Conservation (phyloP, 2,113 vertebrate species). For the Dicrurus megarhynchus region DNA sequence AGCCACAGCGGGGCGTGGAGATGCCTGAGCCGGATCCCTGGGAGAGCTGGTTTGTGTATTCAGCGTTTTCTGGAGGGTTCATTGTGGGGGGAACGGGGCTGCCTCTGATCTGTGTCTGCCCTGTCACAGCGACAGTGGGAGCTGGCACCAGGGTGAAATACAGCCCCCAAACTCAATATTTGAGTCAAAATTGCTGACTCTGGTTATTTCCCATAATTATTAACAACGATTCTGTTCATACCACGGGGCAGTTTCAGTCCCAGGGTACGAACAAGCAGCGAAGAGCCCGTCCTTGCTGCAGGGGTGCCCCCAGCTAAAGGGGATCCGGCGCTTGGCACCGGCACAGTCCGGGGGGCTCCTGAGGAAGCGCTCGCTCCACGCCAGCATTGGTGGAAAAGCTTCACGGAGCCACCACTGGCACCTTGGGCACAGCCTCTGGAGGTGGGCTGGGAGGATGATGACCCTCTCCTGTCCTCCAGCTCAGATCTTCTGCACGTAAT, state of each 20-base stretch:
- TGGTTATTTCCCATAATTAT: not conserved
- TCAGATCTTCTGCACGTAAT: conserved; percentile 97
- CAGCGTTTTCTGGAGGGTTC: not conserved
- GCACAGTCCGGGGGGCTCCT: fast-evolving
- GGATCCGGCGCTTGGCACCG: fast-evolving
- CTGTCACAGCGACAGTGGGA: fast-evolving
- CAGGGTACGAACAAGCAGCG: not conserved
- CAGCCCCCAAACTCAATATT: not conserved
- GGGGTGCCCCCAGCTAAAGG: not conserved
- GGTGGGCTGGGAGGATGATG: not conserved
- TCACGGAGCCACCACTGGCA: fast-evolving
- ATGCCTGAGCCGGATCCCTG: fast-evolving
- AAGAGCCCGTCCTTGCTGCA: not conserved
- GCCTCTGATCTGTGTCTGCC: fast-evolving
- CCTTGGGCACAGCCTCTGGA: not conserved
- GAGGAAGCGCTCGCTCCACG: fast-evolving
- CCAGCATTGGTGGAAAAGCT: fast-evolving
- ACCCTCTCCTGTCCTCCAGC: not conserved
- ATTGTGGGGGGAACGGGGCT: fast-evolving
- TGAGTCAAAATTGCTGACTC: not conserved
- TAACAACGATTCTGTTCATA: not conserved
- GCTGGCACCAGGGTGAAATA: not conserved
- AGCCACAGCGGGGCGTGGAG: fast-evolving
- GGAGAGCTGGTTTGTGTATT: not conserved
- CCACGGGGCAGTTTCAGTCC: fast-evolving